A percentile compares a stretch with the other conserved stretches of the same genome.
phyloP scores from a whole-genome alignment of 2,888 invertebrate genomes.

The Caenorhabditis sulstoni region DNA sequence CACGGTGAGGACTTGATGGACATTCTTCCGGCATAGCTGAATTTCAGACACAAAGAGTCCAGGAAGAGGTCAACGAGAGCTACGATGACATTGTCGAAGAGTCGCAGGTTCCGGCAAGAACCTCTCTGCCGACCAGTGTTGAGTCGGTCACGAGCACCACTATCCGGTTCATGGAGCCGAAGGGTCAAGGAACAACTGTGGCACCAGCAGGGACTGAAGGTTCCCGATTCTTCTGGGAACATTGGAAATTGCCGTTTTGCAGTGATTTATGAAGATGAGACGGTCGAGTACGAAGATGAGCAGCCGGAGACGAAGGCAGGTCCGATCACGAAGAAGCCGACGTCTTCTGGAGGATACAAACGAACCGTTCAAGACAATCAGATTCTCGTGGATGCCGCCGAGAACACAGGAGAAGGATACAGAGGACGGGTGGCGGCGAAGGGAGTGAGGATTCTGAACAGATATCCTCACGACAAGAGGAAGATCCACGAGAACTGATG shows the following conservation, averaged over 20 bases:
- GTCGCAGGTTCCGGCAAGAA: conserved; percentile 37
- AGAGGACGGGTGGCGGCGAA: conserved; percentile 24
- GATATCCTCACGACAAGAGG: conserved; percentile 32
- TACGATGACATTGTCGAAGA: conserved; percentile 56
- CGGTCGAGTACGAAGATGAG: conserved; percentile 51
- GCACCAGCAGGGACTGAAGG: conserved; percentile 15
- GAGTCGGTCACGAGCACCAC: conserved; percentile 44
- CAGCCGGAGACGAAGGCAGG: conserved; percentile 8
- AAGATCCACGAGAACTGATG: conserved; percentile 44
- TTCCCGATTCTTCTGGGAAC: neutral
- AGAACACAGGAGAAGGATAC: conserved; percentile 52
- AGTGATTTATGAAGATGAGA: conserved; percentile 58
- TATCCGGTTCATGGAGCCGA: conserved; percentile 26
- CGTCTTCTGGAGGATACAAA: conserved; percentile 39
- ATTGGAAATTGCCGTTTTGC: too few species aligned
- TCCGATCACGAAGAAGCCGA: conserved; percentile 40
- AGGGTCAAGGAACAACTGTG: conserved; percentile 2
- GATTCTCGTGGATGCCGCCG: conserved; percentile 53
- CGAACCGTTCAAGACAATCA: conserved; percentile 52
- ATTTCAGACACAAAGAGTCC: conserved; percentile 36
- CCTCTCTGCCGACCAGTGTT: conserved; percentile 31
- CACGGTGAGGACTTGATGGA: conserved; percentile 3
- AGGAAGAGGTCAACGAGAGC: conserved; percentile 38
- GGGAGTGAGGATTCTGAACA: conserved; percentile 52
- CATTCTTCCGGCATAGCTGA: neutral